Evolutionary conservation across 2,113 vertebrate genomes (phyloP).

Genomic region (human): DNA sequence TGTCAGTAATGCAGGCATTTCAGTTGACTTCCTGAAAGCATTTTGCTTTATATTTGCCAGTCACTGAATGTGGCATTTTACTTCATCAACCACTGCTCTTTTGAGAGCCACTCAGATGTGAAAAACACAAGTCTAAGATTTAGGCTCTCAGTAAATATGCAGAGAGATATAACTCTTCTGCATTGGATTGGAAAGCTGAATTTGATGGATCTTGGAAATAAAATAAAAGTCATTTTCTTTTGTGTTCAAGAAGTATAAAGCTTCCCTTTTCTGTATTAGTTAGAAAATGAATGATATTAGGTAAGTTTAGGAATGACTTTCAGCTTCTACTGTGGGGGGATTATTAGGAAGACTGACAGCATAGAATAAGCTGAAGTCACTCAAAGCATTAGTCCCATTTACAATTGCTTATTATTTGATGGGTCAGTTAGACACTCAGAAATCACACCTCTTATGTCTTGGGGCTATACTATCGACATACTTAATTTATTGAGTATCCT

Average conservation of each 20-base stretch:
- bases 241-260: background rate
- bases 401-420: background rate
- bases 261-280: slow-evolving; percentile 5
- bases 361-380: background rate
- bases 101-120: background rate
- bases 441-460: background rate
- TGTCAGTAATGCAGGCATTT: slow-evolving; percentile 43
- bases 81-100: background rate
- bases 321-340: background rate
- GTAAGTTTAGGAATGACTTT: background rate
- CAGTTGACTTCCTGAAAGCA: slow-evolving; percentile 61
- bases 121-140: background rate
- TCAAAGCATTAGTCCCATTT: background rate
- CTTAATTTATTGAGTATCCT: background rate
- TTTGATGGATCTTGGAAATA: slow-evolving; percentile 41
- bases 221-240: slow-evolving; percentile 36
- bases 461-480: too few relatives aligned
- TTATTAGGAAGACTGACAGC: background rate
- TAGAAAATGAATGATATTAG: background rate
- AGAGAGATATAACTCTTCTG: background rate
- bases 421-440: background rate
- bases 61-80: slow-evolving; percentile 52
- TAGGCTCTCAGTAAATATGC: background rate
- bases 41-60: slow-evolving; percentile 56
- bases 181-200: background rate